Evolutionary conservation across 2,888 invertebrate genomes (phyloP), one percentile per base, ranked within the genome.

Genomic region (Conus canariensis): DNA sequence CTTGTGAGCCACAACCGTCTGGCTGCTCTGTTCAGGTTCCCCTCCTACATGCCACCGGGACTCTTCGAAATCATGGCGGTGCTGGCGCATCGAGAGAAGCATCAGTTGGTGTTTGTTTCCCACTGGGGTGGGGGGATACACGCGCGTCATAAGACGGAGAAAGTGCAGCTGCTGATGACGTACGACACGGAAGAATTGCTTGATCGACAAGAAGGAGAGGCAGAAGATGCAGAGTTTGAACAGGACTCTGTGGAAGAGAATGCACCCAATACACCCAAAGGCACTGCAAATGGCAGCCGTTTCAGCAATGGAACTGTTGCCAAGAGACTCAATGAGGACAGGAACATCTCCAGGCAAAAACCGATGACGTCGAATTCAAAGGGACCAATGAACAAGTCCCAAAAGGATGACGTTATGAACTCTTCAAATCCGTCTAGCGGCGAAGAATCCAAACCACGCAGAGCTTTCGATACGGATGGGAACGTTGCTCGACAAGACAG

Each of bases 121-220:
- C 95, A 95, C 91, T 96, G 96, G 96, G 93, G 92, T 19, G 92
- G 93, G 30, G 95, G 95, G 8, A 90, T 95, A 59, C 94, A 95
- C 90, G 95, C 94, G 9, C 87, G 91, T 60, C 95, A 95, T 87
- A 91, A 90, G 10, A 90, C 93, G 12, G 90, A 93, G 64, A 86
- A 91, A 6, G 91, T 93, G 56, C 92, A 92, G 30, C 90, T 94
- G 45, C 74, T 92, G 25, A 77, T 94, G 9, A 92, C 89, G 70
- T 91, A 90, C 90, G 83, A 64, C 58, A 86, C 7, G 91, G 83
- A 70, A 77, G 70, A 70, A 70, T 10, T 14, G 16, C 22, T 22
- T 16, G 56, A 22, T 8, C 22, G 10, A 19, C 22, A 22, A 9
- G 64, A 64, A 64, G 64, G 64, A 64, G 30, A 67, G 8, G 30